Conservation (phyloP, 1,140 invertebrate species). For the Pteromalus puparum region DNA sequence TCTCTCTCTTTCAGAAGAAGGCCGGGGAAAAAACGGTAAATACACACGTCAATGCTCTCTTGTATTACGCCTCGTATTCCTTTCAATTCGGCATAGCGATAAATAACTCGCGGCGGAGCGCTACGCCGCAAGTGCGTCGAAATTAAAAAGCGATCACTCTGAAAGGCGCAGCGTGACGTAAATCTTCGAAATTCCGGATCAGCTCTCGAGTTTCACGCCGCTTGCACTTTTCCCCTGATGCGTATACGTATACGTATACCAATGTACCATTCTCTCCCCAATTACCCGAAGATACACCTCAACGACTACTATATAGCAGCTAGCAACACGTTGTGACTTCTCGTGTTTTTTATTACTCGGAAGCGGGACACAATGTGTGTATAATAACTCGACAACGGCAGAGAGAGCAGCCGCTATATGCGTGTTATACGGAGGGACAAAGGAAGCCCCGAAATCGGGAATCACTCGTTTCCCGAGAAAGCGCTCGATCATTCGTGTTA, state of each 20-base stretch:
- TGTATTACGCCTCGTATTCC: background rate
- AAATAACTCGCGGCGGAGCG: no score
- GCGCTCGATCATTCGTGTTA: conserved; percentile 3
- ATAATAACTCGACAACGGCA: background rate
- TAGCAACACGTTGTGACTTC: background rate
- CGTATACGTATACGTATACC: no score
- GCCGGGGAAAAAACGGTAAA: background rate
- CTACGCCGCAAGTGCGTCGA: background rate
- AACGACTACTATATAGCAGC: no score
- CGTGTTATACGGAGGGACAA: background rate
- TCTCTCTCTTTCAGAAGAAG: background rate
- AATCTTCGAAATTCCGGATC: background rate
- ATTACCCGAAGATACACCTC: background rate
- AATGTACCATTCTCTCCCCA: background rate
- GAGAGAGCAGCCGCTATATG: background rate
- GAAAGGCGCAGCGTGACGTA: background rate
- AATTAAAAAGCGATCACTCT: background rate
- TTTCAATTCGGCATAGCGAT: no score
- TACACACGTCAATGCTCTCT: background rate
- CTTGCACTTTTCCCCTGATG: no score
- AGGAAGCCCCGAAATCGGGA: conserved; percentile 2
- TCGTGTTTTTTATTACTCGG: background rate
- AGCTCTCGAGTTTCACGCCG: no score
- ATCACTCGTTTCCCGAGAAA: conserved; percentile 3
- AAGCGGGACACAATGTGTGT: background rate